Evolutionary conservation across 2,888 invertebrate genomes (phyloP).

Genomic region (Prosopocoilus inquinatus): DNA sequence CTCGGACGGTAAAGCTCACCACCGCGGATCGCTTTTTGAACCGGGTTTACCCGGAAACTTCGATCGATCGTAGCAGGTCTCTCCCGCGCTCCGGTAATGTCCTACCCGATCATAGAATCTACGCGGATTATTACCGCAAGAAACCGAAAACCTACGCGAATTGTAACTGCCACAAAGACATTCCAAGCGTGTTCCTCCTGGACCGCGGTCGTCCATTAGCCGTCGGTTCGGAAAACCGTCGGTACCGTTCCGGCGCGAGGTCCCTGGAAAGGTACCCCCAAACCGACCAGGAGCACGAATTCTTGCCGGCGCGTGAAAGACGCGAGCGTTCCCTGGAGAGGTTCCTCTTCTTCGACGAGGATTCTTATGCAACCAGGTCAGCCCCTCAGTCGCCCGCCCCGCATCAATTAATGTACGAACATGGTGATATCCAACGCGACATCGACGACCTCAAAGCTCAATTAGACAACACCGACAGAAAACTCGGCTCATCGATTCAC

Average conservation of each 20-base stretch:
- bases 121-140: constrained; percentile 55
- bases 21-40: constrained; percentile 89
- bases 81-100: constrained; percentile 58
- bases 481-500: constrained; percentile 98
- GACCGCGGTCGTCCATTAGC: constrained; percentile 64
- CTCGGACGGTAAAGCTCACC: constrained; percentile 73
- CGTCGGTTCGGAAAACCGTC: constrained; percentile 63
- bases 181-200: constrained; percentile 82
- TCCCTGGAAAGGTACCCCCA: constrained; percentile 52
- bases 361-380: constrained; percentile 52
- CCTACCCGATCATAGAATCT: constrained; percentile 56
- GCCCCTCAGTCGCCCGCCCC: constrained; percentile 72
- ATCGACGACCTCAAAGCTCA: constrained; percentile 94
- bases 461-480: constrained; percentile 91
- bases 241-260: constrained; percentile 77
- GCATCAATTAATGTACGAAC: constrained; percentile 54
- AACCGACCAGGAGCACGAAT: constrained; percentile 74
- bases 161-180: constrained; percentile 71
- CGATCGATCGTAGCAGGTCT: constrained; percentile 44
- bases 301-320: constrained; percentile 81
- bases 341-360: constrained; percentile 67
- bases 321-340: constrained; percentile 66
- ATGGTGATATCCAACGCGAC: constrained; percentile 86
- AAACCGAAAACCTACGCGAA: too few species aligned
- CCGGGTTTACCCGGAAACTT: constrained; percentile 68